Percentiles rank a stretch among this genome's conserved stretches.
Evolutionary conservation across 2,888 invertebrate genomes (phyloP).

Genomic region (Argyresthia albistria): DNA sequence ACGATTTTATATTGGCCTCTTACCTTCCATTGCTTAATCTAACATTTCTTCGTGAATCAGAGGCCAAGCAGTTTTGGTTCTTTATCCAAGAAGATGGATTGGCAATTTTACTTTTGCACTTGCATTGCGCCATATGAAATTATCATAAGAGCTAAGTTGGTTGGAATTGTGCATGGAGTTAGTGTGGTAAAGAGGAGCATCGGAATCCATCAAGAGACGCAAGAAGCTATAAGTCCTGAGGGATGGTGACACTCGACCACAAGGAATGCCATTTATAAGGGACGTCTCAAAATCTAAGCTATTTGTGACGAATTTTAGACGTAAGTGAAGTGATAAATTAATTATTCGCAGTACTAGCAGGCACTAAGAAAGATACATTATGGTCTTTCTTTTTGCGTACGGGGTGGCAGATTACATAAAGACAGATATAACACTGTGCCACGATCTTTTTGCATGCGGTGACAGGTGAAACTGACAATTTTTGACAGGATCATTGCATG

Average conservation of each 20-base stretch:
- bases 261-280: slow-evolving; percentile 55
- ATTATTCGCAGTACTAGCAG: no score
- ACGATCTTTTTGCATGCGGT: no score
- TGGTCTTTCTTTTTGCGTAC: no score
- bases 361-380: no score
- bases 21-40: neutral
- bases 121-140: no score
- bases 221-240: slow-evolving; percentile 45
- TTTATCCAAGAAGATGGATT: neutral
- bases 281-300: slow-evolving; percentile 46
- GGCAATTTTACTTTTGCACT: neutral
- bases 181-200: slow-evolving; percentile 12
- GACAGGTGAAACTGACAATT: no score
- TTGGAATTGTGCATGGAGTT: neutral
- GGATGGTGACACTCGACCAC: slow-evolving; percentile 29
- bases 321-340: slow-evolving; percentile 21
- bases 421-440: no score
- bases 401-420: no score
- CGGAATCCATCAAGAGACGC: slow-evolving; percentile 53
- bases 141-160: neutral
- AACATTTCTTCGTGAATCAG: neutral
- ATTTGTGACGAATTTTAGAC: slow-evolving; percentile 32
- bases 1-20: neutral
- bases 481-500: no score
- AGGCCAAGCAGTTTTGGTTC: neutral